These are phyloP conservation scores for Nannobrachium achirus DNA, from an alignment of 2,113 vertebrate genomes.

Conservation along the genomic window DNA sequence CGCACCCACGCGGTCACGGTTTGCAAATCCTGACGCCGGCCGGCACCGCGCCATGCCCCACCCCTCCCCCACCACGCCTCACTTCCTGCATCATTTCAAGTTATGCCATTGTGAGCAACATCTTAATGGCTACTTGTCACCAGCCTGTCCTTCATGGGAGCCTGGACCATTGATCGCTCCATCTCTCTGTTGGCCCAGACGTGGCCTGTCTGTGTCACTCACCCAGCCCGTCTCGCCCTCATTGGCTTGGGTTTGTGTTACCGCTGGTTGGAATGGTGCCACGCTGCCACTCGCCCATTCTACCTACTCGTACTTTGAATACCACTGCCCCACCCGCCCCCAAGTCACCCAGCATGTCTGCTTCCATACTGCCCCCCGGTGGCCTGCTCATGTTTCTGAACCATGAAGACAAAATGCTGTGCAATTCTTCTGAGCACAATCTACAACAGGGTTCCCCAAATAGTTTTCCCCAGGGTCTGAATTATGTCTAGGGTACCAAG, in stretches of 20 bases:
- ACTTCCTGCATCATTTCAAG: conserved; percentile 41
- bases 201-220: background rate
- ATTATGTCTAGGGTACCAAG: too few relatives aligned
- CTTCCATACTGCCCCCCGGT: conserved; percentile 34
- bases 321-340: conserved; percentile 26
- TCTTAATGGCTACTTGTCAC: conserved; percentile 23
- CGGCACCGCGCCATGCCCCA: conserved; percentile 24
- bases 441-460: too few relatives aligned
- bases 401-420: conserved; percentile 7
- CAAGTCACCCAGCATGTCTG: conserved; percentile 57
- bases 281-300: conserved; percentile 9
- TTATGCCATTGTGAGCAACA: conserved; percentile 27
- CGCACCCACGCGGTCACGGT: background rate
- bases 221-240: background rate
- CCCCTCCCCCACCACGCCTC: background rate
- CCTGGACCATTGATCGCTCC: conserved; percentile 16
- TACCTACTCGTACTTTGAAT: background rate
- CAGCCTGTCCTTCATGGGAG: conserved; percentile 6
- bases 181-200: background rate
- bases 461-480: too few relatives aligned
- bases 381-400: conserved; percentile 17
- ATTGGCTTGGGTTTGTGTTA: background rate
- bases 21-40: background rate
- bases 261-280: conserved; percentile 13
- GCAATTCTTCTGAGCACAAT: conserved; percentile 8